Evolutionary conservation across 2,888 invertebrate genomes (phyloP).

Genomic region (Cetonia aurata): DNA sequence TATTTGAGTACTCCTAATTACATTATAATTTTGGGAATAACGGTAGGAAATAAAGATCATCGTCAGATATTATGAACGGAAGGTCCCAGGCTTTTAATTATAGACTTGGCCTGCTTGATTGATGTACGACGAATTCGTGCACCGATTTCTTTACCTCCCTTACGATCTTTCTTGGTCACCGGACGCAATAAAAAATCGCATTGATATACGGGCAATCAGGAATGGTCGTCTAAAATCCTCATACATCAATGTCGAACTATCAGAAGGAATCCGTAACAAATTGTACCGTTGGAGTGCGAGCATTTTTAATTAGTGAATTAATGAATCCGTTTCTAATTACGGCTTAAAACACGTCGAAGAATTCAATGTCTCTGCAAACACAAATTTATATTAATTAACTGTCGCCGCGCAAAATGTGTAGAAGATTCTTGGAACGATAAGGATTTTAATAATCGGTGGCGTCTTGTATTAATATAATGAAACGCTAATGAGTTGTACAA

Average conservation of each 20-base stretch:
- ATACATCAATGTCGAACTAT: conserved; percentile 25
- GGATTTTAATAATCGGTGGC: conserved; percentile 22
- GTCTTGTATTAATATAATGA: conserved; percentile 44
- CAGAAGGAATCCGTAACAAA: conserved; percentile 31
- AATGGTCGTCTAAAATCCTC: conserved; percentile 26
- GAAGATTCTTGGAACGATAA: conserved; percentile 5
- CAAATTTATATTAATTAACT: conserved; percentile 16
- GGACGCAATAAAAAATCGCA: conserved; percentile 10
- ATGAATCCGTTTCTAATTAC: conserved; percentile 31
- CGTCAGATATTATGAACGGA: conserved; percentile 12
- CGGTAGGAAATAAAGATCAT: conserved; percentile 9
- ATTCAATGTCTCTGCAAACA: conserved; percentile 9
- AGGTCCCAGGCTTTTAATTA: conserved; percentile 24
- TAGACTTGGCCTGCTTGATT: conserved; percentile 8
- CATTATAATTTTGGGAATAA: conserved; percentile 10
- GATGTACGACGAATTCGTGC: conserved; percentile 20
- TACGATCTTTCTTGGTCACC: conserved; percentile 6
- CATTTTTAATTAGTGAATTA: conserved; percentile 9
- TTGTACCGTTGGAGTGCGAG: conserved; percentile 12
- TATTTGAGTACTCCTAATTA: conserved; percentile 11
- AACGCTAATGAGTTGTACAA: conserved; percentile 32
- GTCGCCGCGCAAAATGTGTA: neutral
- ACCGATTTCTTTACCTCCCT: conserved; percentile 6
- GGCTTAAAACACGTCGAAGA: conserved; percentile 5
- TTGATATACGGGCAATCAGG: conserved; percentile 23